Evolutionary conservation across 1,140 invertebrate genomes (phyloP).

Genomic region (Parapsyche elsis): DNA sequence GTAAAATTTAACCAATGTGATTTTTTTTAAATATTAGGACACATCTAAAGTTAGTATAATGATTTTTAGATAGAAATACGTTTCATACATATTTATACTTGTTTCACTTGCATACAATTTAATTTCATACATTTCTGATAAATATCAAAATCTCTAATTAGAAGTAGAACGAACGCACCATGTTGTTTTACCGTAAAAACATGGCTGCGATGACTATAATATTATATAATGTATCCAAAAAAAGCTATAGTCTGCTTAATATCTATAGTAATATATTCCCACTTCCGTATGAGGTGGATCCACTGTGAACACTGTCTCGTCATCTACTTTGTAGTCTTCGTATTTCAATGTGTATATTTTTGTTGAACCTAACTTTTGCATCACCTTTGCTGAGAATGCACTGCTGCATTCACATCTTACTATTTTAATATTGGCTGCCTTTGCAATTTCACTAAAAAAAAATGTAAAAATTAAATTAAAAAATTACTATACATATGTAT

Average conservation of each 20-base stretch:
- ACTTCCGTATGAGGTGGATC: slow-evolving; percentile 11
- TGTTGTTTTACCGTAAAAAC: no score
- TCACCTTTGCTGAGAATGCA: slow-evolving; percentile 72
- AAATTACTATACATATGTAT: no score
- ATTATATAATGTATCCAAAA: slow-evolving; percentile 60
- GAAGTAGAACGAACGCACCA: no score
- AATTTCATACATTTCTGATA: no score
- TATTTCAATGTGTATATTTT: slow-evolving; percentile 72
- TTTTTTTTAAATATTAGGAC: no score
- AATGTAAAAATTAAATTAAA: slow-evolving; percentile 45
- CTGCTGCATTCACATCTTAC: slow-evolving; percentile 69
- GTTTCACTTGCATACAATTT: no score
- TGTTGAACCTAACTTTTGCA: slow-evolving; percentile 72
- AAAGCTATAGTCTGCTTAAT: not conserved
- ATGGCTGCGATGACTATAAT: no score
- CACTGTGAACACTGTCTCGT: not conserved
- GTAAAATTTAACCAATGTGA: no score
- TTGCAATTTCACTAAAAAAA: slow-evolving; percentile 69
- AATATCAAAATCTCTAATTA: no score
- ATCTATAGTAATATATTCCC: slow-evolving; percentile 30
- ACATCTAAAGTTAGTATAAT: no score
- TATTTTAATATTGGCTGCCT: slow-evolving; percentile 64
- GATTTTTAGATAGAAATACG: no score
- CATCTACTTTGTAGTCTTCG: slow-evolving; percentile 66
- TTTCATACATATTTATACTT: no score